Base-by-base conservation (phyloP, 1,140 invertebrate genomes). In the Drosophila willistoni region DNA sequence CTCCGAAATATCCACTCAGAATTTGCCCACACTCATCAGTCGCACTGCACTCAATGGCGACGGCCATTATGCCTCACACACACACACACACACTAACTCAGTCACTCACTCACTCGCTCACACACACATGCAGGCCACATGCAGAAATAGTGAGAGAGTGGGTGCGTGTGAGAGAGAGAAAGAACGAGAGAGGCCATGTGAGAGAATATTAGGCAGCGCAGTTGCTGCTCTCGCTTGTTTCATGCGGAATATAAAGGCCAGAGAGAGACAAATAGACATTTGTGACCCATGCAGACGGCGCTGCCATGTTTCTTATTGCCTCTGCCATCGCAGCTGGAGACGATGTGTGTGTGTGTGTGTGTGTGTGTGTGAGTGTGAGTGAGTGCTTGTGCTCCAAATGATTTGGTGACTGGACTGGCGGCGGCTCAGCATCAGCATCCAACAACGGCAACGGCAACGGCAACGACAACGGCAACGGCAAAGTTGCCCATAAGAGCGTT, bases 401-500 rank as follows among this genome's bases (percentile, higher is more conserved):
- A 85, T 87, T 77, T 87, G 77, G 70, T 79, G 73, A 72, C 77
- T 79, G 77, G 77, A 71, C 65, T 59, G 56, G 69, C 56, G 44
- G 61, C 42, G 19, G 56, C 69, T 41, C 34, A 47, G 39, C 29
- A 56, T 72, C 74, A 78, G 73, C 68, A 77, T 75, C 68, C 74
- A 72, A 41, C 64, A 51, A 33, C 59, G n/a, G 63, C 68, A 74
- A 75, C 19, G 19, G 19, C 19, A 22, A 22, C 19, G 19, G 19
- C 63, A n/a, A n/a, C n/a, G n/a, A 41, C 64, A 51, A 33, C 59
- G n/a, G 63, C 68, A 51, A 33, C 59, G n/a, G 67, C 68, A 75
- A 75, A 78, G 75, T 78, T 87, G 83, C 79, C 80, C 89, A 87
- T 90, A 87, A 90, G 86, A 79, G 73, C 69, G 77, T 74, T 82